Base-by-base conservation (phyloP, 1,140 invertebrate species). In the Drosophila biarmipes region DNA sequence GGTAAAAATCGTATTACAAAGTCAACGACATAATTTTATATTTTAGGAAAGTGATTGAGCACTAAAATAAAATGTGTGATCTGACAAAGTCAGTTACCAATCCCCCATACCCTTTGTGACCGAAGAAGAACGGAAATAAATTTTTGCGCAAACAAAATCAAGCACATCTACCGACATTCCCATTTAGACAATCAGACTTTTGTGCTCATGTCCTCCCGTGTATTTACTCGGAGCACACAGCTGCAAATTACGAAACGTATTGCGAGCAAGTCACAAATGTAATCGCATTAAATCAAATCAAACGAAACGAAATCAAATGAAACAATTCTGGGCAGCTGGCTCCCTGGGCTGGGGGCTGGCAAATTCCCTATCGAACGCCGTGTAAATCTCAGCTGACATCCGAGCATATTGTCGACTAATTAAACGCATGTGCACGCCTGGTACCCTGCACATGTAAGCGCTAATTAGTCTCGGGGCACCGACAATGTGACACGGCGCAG, bases 401-500 rank as follows among this genome's bases (percentile, higher is more conserved):
- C 42, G 54, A 76, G 73, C 72, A 75, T 67, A 75, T 76, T 76
- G 73, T 38, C 56, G 42, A 45, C 78, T 87, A 86, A 86, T 86
- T 87, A 87, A 82, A 78, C 71, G 82, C 81, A 86, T 82, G 73
- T 78, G 82, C 82, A 53, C 21, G 12, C 51, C 14, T 8, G 27
- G 31, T 46, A 38, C 66, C 24, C 51, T 42, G 14, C 15, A 49
- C 45, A n/a, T 6, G 35, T 38, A 46, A 51, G 46, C 73, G 51
- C 76, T 89, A 89, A 89, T 89, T 89, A 89, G 84, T 82, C 67
- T 58, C 61, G 27, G 69, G 49, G 40, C 80, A 38, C 52, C 63
- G 67, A 86, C 81, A 86, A 78, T 86, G 56, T 74, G 67, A 86
- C 81, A 86, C 69, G 66, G 61, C 46, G n/a, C 63, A 87, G 82